Base-by-base conservation (phyloP, 2,888 invertebrate genomes). In the Calliphora vomitoria region DNA sequence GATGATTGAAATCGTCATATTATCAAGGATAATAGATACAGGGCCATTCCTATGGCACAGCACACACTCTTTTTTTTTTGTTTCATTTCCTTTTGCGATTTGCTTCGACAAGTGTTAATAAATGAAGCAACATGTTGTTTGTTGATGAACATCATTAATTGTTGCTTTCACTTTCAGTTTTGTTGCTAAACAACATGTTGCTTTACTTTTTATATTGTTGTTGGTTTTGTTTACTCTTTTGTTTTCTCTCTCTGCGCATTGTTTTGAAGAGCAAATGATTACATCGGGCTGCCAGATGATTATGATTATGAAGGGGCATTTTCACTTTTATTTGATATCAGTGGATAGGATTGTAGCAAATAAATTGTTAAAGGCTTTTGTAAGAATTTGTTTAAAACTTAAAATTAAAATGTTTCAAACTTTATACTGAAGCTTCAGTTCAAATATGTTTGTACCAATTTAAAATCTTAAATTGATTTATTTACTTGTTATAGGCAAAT, bases 91-190 rank as follows among this genome's bases (percentile, higher is more conserved):
- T 47, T 10, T 11, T 66, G 18, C 60, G 15, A 8, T 66, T 66
- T 41, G 4, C 11, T 44, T 38, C 41, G 15, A 58, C 66, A 74
- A 64, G 38, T 78, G 72, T 53, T 69, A 35, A 50, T 31, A 8
- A 44, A 6, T 41, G 5, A 75, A 47, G 75, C 79, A 74, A 82
- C 86, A 86, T 82, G 83, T 75, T 86, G 82, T 13, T 25, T 6
- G 13, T 58, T 58, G 5, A 44, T 53, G 53, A n/a, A 31, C n/a
- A 74, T 41, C 35, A 13, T 15, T 35, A 64, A 20, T 62, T 41
- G 53, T 50, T 64, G 64, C 13, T 58, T 44, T 38, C 11, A 38
- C 11, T 35, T 2, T 20, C 8, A 15, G 10, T 11, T 38, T 25
- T 68, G 66, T 58, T 66, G 44, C 78, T 55, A 2, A 20, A 55